A percentile compares a stretch with the other conserved stretches of the same genome.
These are phyloP conservation scores for Malurus melanocephalus DNA, from an alignment of 2,113 vertebrate species.

Conservation along the genomic window DNA sequence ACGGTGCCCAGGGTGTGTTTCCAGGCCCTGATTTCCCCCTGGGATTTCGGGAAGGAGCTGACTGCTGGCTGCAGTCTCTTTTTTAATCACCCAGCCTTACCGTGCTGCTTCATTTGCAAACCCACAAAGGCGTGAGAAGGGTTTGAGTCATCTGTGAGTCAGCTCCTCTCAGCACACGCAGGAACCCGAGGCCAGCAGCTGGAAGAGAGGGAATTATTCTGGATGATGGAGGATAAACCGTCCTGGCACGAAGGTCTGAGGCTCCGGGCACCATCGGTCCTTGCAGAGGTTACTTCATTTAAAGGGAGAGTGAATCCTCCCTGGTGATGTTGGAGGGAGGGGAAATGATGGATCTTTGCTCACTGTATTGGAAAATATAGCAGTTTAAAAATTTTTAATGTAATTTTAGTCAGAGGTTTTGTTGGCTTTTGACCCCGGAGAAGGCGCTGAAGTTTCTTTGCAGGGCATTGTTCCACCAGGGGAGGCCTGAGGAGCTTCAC, in stretches of 20 bases:
- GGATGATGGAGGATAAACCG: neutral
- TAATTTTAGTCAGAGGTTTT: no score
- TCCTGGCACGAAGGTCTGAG: neutral
- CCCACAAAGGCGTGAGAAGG: neutral
- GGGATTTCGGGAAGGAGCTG: neutral
- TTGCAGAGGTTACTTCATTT: neutral
- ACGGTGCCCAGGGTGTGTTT: neutral
- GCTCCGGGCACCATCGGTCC: neutral
- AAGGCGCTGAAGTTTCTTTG: no score
- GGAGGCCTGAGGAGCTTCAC: no score
- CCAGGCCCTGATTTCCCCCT: neutral
- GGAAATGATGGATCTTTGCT: neutral
- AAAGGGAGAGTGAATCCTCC: neutral
- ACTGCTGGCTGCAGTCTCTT: neutral
- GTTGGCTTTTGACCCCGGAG: no score
- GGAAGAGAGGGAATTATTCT: neutral
- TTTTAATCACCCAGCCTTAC: neutral
- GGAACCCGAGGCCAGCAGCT: neutral
- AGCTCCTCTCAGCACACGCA: neutral
- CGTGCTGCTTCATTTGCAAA: neutral
- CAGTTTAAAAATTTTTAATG: no score
- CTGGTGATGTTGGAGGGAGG: accelerated
- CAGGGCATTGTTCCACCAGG: no score
- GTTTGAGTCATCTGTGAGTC: neutral
- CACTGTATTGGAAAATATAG: no score